Conservation (phyloP, 1,140 invertebrate species). For the Caenorhabditis latens region DNA sequence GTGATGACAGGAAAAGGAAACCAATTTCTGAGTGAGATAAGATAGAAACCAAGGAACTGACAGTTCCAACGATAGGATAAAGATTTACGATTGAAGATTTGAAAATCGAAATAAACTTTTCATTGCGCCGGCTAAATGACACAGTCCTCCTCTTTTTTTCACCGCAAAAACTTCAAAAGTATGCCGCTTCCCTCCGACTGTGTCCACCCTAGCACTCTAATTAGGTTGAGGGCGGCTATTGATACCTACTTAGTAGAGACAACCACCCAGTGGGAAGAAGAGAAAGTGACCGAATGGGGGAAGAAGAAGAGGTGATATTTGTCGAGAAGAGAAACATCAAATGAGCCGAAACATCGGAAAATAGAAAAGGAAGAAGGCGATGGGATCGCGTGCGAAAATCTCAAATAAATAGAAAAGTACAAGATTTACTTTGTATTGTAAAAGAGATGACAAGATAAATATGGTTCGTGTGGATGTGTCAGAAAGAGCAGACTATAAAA, state of each 20-base stretch:
- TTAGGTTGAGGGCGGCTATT: constrained; percentile 33
- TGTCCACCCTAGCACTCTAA: not conserved
- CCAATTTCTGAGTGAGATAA: too few relatives aligned
- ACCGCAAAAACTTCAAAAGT: constrained; percentile 35
- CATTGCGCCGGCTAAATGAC: constrained; percentile 14
- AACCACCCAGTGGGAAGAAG: not conserved
- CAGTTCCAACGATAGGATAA: not conserved
- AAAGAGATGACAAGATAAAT: not conserved
- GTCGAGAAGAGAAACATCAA: constrained; percentile 37
- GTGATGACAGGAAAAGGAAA: not conserved
- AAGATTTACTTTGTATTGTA: constrained; percentile 12
- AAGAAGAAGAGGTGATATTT: constrained; percentile 33
- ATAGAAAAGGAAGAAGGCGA: not conserved
- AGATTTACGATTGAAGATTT: not conserved
- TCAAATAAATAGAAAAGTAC: constrained; percentile 3
- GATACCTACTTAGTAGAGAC: constrained; percentile 35
- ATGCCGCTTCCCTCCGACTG: not conserved
- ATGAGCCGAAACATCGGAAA: constrained; percentile 31
- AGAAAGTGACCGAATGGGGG: not conserved
- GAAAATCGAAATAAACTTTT: constrained; percentile 19
- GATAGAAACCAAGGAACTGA: not conserved
- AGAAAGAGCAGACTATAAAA: too few relatives aligned
- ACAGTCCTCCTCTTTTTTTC: not conserved
- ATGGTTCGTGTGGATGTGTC: too few relatives aligned
- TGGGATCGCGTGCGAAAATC: constrained; percentile 26